Conservation (phyloP, 2,888 invertebrate species). For the Ichneumoninae sp. region DNA sequence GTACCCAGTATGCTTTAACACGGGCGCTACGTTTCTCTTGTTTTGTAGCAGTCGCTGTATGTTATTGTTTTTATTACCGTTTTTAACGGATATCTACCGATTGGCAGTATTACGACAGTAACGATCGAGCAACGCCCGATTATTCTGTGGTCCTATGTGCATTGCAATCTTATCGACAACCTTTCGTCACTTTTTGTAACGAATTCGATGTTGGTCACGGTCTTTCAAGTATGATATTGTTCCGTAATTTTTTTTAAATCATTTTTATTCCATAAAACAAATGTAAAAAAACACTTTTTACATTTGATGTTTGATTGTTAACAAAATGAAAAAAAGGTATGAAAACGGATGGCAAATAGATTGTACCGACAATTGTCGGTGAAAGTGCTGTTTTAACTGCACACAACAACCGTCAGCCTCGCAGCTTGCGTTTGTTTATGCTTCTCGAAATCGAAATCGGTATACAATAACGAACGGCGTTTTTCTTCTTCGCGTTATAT, state of each 20-base stretch:
- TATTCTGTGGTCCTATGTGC: not conserved
- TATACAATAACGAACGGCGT: not conserved
- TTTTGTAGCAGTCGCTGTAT: not conserved
- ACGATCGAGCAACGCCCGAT: conserved; percentile 19
- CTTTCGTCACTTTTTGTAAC: conserved; percentile 1
- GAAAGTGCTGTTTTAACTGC: conserved; percentile 36
- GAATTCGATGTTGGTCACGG: not conserved
- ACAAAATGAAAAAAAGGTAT: conserved; percentile 1
- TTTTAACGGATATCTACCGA: conserved; percentile 19
- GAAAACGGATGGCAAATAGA: conserved; percentile 8
- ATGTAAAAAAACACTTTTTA: conserved; percentile 5
- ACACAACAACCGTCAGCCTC: conserved; percentile 27
- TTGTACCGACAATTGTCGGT: conserved; percentile 30
- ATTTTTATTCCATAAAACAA: conserved; percentile 6
- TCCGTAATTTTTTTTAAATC: conserved; percentile 14
- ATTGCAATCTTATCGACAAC: conserved; percentile 6
- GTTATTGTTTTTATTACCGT: conserved; percentile 18
- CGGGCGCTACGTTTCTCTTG: too few species aligned
- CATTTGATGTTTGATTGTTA: conserved; percentile 9
- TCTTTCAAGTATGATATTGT: not conserved
- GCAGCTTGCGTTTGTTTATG: conserved; percentile 53
- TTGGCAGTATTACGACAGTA: conserved; percentile 21
- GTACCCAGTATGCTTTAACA: too few species aligned
- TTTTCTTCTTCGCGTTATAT: conserved; percentile 8
- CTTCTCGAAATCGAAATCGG: conserved; percentile 37